phyloP scores from a whole-genome alignment of 2,797 vertebrate genomes.

The Melanogrammus aeglefinus region DNA sequence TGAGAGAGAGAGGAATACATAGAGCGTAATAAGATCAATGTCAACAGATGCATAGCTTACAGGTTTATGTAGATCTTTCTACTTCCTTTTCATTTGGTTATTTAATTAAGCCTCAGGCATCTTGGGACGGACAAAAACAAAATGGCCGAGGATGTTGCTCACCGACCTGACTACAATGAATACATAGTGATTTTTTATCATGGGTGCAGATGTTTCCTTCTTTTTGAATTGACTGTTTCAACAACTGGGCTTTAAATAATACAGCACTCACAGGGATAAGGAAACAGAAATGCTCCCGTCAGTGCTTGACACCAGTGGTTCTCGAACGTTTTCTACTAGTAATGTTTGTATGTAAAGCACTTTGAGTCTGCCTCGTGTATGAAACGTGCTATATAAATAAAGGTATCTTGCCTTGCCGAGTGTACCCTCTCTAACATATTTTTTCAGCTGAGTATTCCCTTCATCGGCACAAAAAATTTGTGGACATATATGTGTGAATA shows the following conservation, averaged over 20 bases:
- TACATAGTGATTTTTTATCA: not conserved
- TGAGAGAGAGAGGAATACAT: not conserved
- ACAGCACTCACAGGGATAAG: not conserved
- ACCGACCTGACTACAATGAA: not conserved
- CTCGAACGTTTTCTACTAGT: too few species aligned
- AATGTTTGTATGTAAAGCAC: too few species aligned
- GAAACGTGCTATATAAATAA: too few species aligned
- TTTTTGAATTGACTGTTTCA: not conserved
- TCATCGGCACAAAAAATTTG: too few species aligned
- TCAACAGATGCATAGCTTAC: not conserved
- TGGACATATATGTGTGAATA: too few species aligned
- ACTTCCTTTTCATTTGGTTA: not conserved
- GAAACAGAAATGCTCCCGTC: not conserved
- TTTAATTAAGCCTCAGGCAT: not conserved
- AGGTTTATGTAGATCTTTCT: slow-evolving; percentile 1
- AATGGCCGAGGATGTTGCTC: not conserved
- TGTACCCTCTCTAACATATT: too few species aligned
- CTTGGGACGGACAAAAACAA: not conserved
- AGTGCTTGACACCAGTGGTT: not conserved
- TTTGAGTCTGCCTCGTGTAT: too few species aligned
- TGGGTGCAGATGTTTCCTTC: not conserved
- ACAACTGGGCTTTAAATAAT: not conserved
- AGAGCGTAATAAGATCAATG: not conserved
- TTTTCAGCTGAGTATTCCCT: too few species aligned
- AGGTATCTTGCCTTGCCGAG: too few species aligned